These are phyloP conservation scores for Atlantisia rogersi DNA, from an alignment of 2,113 vertebrate genomes.

Conservation along the genomic window DNA sequence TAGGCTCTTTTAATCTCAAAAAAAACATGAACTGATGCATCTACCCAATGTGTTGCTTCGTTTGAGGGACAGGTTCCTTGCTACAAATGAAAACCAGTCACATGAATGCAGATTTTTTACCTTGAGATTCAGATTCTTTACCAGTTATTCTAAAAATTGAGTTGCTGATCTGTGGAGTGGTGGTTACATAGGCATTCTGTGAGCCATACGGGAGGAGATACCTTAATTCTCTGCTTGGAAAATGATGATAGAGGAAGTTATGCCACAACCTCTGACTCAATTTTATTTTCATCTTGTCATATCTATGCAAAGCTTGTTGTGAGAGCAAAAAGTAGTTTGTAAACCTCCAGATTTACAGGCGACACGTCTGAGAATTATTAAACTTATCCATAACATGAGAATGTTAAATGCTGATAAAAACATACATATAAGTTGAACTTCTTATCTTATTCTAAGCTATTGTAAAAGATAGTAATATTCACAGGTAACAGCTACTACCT, in stretches of 20 bases:
- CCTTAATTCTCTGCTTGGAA: neutral
- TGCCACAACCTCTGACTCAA: neutral
- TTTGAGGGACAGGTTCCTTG: neutral
- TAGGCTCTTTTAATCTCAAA: slow-evolving; percentile 53
- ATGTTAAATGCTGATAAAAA: neutral
- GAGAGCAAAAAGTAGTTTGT: neutral
- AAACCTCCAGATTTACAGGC: neutral
- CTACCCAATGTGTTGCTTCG: neutral
- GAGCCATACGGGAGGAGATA: neutral
- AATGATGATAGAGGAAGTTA: neutral
- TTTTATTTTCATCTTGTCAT: neutral
- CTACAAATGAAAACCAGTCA: neutral
- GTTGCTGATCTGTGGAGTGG: neutral
- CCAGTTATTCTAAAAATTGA: neutral
- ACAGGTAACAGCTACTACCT: neutral
- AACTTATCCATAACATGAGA: neutral
- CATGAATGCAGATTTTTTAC: neutral
- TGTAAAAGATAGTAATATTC: neutral
- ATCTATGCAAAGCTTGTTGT: neutral
- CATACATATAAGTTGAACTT: neutral
- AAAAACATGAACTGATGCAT: slow-evolving; percentile 10
- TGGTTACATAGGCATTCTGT: neutral
- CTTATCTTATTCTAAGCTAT: neutral
- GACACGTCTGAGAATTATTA: neutral
- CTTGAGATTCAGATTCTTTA: neutral